Percentiles rank a stretch among this genome's conserved stretches.
Conservation (phyloP, 2,113 vertebrate genomes). For the Actinemys pallida region DNA sequence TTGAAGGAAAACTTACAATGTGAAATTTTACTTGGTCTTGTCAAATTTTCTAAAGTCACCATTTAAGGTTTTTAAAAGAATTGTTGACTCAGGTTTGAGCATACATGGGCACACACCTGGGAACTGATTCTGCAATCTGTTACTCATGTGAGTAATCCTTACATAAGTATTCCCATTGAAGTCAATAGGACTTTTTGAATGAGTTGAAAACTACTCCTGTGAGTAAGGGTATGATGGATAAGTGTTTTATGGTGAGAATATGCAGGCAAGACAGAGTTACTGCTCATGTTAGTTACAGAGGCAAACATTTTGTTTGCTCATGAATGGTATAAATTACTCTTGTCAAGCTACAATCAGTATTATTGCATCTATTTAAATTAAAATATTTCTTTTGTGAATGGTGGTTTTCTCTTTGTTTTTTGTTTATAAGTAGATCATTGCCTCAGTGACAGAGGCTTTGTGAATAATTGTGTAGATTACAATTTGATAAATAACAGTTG, state of each 20-base stretch:
- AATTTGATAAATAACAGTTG: fast-evolving
- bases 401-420: not conserved
- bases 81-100: not conserved
- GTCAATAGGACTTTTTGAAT: not conserved
- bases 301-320: not conserved
- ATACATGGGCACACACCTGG: not conserved
- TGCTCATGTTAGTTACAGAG: not conserved
- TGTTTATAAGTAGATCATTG: not conserved
- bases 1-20: not conserved
- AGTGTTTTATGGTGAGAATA: not conserved
- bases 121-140: not conserved
- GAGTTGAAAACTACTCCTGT: not conserved
- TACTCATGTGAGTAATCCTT: not conserved
- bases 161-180: not conserved
- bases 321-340: not conserved
- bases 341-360: not conserved
- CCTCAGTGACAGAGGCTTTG: not conserved
- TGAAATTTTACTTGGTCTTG: not conserved
- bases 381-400: not conserved
- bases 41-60: not conserved
- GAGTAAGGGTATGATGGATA: not conserved
- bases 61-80: not conserved
- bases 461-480: not conserved
- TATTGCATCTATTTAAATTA: not conserved
- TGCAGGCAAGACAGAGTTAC: not conserved